phyloP scores from a whole-genome alignment of 2,113 vertebrate genomes.

The Prietella phreatophila region DNA sequence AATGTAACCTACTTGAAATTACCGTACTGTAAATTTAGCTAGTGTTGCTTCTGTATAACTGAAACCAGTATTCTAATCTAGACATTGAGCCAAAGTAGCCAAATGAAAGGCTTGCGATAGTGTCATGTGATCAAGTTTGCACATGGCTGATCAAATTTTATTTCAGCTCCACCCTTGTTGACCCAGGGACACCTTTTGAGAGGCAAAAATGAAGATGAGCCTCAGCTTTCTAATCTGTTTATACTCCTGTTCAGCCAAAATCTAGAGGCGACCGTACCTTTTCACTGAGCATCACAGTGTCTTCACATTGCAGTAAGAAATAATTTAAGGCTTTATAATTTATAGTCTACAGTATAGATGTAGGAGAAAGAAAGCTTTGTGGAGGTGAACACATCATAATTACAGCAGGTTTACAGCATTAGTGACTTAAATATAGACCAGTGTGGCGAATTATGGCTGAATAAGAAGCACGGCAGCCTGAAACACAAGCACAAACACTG shows the following conservation, averaged over 20 bases:
- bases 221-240: neutral
- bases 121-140: constrained; percentile 7
- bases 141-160: neutral
- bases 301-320: neutral
- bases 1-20: neutral
- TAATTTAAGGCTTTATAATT: neutral
- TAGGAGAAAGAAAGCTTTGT: constrained; percentile 8
- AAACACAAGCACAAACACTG: neutral
- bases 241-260: neutral
- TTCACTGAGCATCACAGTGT: neutral
- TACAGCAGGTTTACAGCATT: constrained; percentile 14
- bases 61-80: neutral
- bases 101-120: neutral
- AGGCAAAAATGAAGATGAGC: too few species aligned
- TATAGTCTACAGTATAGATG: neutral
- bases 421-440: constrained; percentile 6
- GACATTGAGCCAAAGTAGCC: neutral
- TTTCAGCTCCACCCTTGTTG: constrained; percentile 3
- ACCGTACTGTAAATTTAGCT: neutral
- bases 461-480: constrained; percentile 18
- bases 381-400: constrained; percentile 10
- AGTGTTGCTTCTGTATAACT: too few species aligned
- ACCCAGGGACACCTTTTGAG: neutral
- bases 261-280: neutral
- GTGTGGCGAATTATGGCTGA: neutral